Evolutionary conservation across 1,140 invertebrate species (phyloP), one percentile per base, ranked within the genome.

Genomic region (Bombus sibiricus): DNA sequence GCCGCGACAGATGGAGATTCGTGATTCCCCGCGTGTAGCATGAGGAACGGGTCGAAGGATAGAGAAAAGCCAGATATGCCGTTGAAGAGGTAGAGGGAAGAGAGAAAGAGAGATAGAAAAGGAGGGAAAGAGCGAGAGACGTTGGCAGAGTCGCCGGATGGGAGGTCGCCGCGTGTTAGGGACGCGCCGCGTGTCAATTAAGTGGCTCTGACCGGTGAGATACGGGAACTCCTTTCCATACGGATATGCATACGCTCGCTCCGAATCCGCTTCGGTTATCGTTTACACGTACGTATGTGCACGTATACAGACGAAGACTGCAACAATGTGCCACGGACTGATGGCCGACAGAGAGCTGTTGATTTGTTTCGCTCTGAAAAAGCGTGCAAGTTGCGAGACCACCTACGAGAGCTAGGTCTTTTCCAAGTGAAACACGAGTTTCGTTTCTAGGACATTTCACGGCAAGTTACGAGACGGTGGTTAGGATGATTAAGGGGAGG

Each of bases 121-220:
- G 28, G 53, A 62, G 59, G 81, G 12, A 32, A 85, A 53, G 2
- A 64, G 74, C 69, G 34, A 80, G 25, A 87, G 34, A 43, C 22
- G n/a, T 25, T 47, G 18, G 28, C 69, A 74, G 62, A 74, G 62
- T 47, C 43, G 47, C 86, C 64, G 82, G 83, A 91, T 91, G 94
- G 94, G 94, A 92, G 94, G 94, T 94, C 94, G 94, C 92, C 88
- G 92, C 93, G 93, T 94, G 94, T 95, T 94, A 95, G 92, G 91
- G 94, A 94, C 92, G 91, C 92, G 94, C 93, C 93, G 94, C 93
- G 94, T 95, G 94, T 95, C 94, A 95, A 95, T 95, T 95, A 95
- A 95, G 94, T 93, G 93, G 92, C 94, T 94, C 89, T 89, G 91
- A 92, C 88, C 90, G 91, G 90, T 94, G 93, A 95, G 94, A 95